Conservation (phyloP, 2,113 vertebrate genomes). For the Myodes glareolus region DNA sequence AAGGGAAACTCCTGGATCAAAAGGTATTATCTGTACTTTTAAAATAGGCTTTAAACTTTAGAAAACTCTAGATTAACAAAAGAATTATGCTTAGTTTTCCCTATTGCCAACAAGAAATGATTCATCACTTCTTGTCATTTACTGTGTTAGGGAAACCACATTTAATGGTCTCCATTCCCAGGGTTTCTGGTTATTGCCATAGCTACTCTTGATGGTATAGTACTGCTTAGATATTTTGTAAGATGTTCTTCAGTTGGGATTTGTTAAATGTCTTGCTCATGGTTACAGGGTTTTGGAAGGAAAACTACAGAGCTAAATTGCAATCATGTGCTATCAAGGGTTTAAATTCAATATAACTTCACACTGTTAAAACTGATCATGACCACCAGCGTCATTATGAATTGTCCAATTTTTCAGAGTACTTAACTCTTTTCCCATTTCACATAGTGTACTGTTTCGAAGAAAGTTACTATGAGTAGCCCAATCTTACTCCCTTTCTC, state of each 20-base stretch:
- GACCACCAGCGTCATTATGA: too few species aligned
- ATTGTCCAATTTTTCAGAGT: neutral
- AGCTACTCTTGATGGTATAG: neutral
- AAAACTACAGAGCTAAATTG: neutral
- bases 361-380: neutral
- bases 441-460: neutral
- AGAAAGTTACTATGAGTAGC: neutral
- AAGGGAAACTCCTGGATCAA: constrained; percentile 21
- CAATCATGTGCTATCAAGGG: neutral
- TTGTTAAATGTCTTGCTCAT: constrained; percentile 2
- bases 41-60: constrained; percentile 17
- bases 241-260: neutral
- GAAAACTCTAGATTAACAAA: constrained; percentile 18
- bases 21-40: neutral
- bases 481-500: neutral
- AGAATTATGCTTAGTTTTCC: neutral
- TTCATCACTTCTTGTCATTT: neutral
- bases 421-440: neutral
- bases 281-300: neutral
- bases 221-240: neutral
- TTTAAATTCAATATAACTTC: neutral
- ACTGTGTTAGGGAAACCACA: neutral
- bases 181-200: neutral
- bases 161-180: neutral
- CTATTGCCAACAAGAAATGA: neutral